Percentiles rank a stretch among this genome's conserved stretches.
phyloP scores from a whole-genome alignment of 2,797 vertebrate genomes.

The Thripadectes ignobilis region DNA sequence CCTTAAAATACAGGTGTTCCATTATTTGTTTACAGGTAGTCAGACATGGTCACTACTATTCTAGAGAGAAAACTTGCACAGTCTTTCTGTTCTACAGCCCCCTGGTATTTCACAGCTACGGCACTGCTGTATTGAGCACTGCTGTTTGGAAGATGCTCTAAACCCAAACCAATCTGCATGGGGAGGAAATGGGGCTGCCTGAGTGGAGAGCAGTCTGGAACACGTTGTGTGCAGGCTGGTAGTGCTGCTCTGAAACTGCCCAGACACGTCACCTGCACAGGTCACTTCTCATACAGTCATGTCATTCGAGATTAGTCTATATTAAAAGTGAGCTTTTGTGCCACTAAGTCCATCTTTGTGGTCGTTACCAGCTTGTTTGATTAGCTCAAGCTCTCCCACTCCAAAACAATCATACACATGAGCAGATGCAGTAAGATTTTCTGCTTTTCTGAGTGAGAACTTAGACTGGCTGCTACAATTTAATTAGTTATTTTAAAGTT shows the following conservation, averaged over 20 bases:
- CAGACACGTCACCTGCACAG: fast-evolving
- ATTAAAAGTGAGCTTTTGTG: not conserved
- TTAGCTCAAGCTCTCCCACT: not conserved
- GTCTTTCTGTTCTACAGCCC: not conserved
- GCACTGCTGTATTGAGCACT: too few species aligned
- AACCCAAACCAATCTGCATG: not conserved
- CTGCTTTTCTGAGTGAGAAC: not conserved
- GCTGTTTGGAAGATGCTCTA: not conserved
- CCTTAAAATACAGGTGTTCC: not conserved
- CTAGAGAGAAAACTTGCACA: not conserved
- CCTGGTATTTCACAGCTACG: not conserved
- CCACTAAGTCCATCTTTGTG: not conserved
- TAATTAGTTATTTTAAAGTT: not conserved
- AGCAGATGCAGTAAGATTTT: not conserved
- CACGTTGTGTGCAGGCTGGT: not conserved
- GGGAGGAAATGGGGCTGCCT: not conserved
- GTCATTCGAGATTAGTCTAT: not conserved
- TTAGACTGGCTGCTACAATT: not conserved
- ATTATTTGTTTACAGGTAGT: not conserved
- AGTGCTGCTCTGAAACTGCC: not conserved
- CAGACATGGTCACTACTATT: not conserved
- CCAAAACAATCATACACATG: not conserved
- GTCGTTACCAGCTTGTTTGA: not conserved
- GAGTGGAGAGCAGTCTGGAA: not conserved
- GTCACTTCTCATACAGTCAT: not conserved